Percentiles rank a stretch among this genome's conserved stretches.
These are phyloP conservation scores for Lycodopsis pacificus DNA, from an alignment of 2,797 vertebrate genomes.

Conservation along the genomic window DNA sequence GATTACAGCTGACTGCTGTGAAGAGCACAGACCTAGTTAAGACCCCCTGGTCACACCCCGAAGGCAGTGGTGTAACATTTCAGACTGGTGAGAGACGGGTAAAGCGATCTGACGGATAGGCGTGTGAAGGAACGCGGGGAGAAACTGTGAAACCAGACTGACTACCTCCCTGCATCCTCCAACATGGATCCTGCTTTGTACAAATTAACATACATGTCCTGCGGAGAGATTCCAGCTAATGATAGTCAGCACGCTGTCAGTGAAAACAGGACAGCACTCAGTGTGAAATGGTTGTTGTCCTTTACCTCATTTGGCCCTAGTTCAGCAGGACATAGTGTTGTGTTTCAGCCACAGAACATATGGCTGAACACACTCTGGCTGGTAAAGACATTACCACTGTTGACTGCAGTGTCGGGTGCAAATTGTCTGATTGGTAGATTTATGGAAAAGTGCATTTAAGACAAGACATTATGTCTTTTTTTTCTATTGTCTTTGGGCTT, in stretches of 20 bases:
- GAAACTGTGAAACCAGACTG: slow-evolving; percentile 73
- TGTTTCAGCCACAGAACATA: slow-evolving; percentile 16
- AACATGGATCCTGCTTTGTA: slow-evolving; percentile 58
- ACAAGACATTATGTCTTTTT: neutral
- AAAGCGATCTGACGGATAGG: slow-evolving; percentile 70
- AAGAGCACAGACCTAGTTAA: slow-evolving; percentile 52
- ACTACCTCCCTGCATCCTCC: slow-evolving; percentile 54
- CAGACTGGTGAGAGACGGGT: slow-evolving; percentile 68
- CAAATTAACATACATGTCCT: slow-evolving; percentile 71
- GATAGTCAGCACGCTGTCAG: slow-evolving; percentile 29
- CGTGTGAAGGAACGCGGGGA: slow-evolving; percentile 55
- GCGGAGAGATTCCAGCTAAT: slow-evolving; percentile 25
- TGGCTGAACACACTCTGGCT: neutral
- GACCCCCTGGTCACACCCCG: slow-evolving; percentile 47
- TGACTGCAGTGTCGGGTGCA: neutral
- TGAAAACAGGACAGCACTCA: slow-evolving; percentile 18
- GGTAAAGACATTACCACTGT: neutral
- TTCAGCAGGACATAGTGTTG: slow-evolving; percentile 9
- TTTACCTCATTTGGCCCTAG: slow-evolving; percentile 18
- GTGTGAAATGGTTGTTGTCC: slow-evolving; percentile 38
- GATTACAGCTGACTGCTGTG: slow-evolving; percentile 69
- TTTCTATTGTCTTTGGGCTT: neutral
- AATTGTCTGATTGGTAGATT: neutral
- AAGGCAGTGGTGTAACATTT: slow-evolving; percentile 65
- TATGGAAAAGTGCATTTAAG: neutral